Percentiles rank a stretch among this genome's conserved stretches.
Conservation (phyloP, 2,113 vertebrate species). For the Istiophorus platypterus region DNA sequence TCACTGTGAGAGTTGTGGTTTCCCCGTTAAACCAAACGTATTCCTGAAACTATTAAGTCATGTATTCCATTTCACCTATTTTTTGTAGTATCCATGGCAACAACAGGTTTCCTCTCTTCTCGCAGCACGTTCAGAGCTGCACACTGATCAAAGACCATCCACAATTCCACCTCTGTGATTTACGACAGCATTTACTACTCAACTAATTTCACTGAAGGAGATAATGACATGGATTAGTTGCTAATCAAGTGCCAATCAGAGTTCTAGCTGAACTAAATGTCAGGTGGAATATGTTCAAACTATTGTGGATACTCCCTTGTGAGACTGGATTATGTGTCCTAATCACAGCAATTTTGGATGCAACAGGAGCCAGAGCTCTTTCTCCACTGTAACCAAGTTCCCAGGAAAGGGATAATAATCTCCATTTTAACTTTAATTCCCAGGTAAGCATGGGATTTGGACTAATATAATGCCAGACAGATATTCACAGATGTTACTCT, state of each 20-base stretch:
- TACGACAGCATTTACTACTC: constrained; percentile 93
- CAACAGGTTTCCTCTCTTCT: constrained; percentile 61
- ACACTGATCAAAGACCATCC: constrained; percentile 74
- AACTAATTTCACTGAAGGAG: constrained; percentile 94
- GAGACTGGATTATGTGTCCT: constrained; percentile 74
- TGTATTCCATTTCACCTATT: constrained; percentile 58
- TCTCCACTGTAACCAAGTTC: constrained; percentile 71
- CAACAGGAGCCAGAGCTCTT: constrained; percentile 58
- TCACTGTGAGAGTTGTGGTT: constrained; percentile 15
- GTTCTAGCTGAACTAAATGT: constrained; percentile 89
- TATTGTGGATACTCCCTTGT: constrained; percentile 67
- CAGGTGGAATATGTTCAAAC: constrained; percentile 86
- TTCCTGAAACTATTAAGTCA: constrained; percentile 45
- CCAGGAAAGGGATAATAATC: constrained; percentile 84
- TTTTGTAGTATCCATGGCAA: constrained; percentile 76
- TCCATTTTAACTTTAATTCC: constrained; percentile 83
- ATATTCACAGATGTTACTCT: constrained; percentile 77
- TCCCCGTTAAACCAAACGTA: constrained; percentile 39
- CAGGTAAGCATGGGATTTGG: constrained; percentile 78
- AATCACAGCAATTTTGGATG: constrained; percentile 74
- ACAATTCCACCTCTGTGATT: constrained; percentile 84
- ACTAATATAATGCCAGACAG: constrained; percentile 84
- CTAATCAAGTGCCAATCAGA: constrained; percentile 98
- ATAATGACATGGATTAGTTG: constrained; percentile 94
- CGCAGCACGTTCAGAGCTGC: constrained; percentile 62